Conservation (phyloP, 2,113 vertebrate genomes). For the Rhombomys opimus region DNA sequence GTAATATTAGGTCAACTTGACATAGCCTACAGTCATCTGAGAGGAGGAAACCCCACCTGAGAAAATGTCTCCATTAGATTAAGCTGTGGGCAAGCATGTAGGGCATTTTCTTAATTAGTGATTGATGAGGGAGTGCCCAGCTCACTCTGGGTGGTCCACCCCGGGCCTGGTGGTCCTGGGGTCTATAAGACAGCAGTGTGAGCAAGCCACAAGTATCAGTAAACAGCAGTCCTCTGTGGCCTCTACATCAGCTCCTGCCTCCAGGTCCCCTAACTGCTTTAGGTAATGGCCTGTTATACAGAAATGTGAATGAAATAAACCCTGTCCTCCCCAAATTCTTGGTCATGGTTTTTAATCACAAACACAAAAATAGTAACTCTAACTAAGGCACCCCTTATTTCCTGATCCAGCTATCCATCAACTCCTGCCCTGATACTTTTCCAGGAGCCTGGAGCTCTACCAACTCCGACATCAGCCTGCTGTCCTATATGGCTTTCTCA, state of each 20-base stretch:
- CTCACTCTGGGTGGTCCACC: background rate
- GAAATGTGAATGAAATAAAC: background rate
- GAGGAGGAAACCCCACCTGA: background rate
- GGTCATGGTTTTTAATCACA: background rate
- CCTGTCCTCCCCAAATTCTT: background rate
- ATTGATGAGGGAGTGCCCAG: background rate
- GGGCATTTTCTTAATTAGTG: background rate
- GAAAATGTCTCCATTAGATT: background rate
- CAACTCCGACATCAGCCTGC: background rate
- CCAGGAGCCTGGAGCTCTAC: background rate
- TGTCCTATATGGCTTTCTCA: background rate
- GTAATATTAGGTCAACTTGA: background rate
- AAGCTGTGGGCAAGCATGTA: background rate
- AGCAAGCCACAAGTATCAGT: background rate
- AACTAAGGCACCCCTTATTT: background rate
- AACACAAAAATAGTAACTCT: background rate
- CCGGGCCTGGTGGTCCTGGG: background rate
- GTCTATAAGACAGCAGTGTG: background rate
- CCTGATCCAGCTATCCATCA: background rate
- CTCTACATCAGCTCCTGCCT: background rate
- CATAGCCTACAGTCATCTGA: background rate
- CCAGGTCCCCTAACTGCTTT: background rate
- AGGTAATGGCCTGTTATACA: background rate
- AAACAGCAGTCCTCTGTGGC: background rate
- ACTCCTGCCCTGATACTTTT: background rate